A percentile compares a stretch with the other conserved stretches of the same genome.
Evolutionary conservation across 2,888 invertebrate genomes (phyloP).

Genomic region (Dione juno): DNA sequence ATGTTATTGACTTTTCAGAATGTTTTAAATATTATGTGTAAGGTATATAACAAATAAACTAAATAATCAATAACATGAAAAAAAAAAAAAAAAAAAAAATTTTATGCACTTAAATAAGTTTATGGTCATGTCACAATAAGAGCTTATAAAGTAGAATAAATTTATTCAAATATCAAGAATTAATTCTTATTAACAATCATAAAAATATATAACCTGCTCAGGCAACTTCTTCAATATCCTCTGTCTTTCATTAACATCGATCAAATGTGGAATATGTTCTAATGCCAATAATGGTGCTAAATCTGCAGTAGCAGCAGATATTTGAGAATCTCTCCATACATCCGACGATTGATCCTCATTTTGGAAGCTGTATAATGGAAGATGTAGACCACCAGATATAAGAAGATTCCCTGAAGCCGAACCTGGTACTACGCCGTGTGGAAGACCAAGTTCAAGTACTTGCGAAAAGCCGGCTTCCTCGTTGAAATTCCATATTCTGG

Average conservation of each 20-base stretch:
- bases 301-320: slow-evolving; percentile 83
- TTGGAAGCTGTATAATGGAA: slow-evolving; percentile 76
- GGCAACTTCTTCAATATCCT: slow-evolving; percentile 80
- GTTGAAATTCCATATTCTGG: slow-evolving; percentile 87
- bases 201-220: slow-evolving; percentile 66
- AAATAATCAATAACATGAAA: too few species aligned
- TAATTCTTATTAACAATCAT: slow-evolving; percentile 50
- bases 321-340: slow-evolving; percentile 76
- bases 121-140: too few species aligned
- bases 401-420: slow-evolving; percentile 85
- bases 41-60: too few species aligned
- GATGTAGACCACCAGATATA: slow-evolving; percentile 85
- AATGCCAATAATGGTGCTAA: slow-evolving; percentile 83
- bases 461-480: slow-evolving; percentile 88
- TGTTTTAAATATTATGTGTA: too few species aligned
- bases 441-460: slow-evolving; percentile 86
- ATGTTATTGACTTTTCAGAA: neutral
- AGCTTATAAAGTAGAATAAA: too few species aligned
- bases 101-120: too few species aligned
- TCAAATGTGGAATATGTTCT: slow-evolving; percentile 79
- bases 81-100: too few species aligned
- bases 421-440: slow-evolving; percentile 86
- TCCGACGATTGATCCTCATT: slow-evolving; percentile 74
- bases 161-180: too few species aligned
- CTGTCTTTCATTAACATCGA: slow-evolving; percentile 79